Evolutionary conservation across 1,140 invertebrate species (phyloP), one percentile per base, ranked within the genome.

Genomic region (Drosophila ananassae): DNA sequence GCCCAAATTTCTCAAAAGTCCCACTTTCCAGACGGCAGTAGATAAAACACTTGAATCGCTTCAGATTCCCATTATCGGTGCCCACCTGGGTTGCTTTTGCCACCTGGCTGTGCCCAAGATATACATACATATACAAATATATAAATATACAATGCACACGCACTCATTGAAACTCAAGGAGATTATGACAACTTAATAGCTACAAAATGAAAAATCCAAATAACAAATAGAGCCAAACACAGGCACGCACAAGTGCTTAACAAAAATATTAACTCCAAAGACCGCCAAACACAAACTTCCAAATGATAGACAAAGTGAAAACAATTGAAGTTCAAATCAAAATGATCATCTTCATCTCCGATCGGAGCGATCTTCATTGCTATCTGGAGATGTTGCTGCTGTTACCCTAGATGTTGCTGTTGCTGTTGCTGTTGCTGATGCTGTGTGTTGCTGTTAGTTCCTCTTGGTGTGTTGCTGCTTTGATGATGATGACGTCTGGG

Each of bases 101-200:
- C 71, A 73, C 71, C 71, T 73, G 71, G 71, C 57, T 73, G 48
- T 51, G 52, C 39, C 50, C 13, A 28, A 37, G 8, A 37, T 3
- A n/a, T 3, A 37, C 10, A 37, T 37, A 68, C 54, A 52, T 30
- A 25, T 17, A 21, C 37, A 46, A 17, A 32, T 57, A 30, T 28
- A 25, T 13, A 39, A 7, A 59, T 5, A 55, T 13, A 64, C 55
- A 50, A 24, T 48, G 21, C 63, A 52, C 28, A 57, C 50, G 59
- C 77, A 61, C 69, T 76, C 75, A 67, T 71, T 63, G 64, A 63
- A 80, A 74, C 62, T 77, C 59, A 47, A 55, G 59, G 74, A 72
- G 83, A 85, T 85, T 85, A 85, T 85, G 82, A 85, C 82, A 85
- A 85, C 82, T 85, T 85, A 85, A 85, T 85, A 85, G 82, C 74